Base-by-base conservation (phyloP, 2,888 invertebrate genomes). In the Celastrina argiolus region DNA sequence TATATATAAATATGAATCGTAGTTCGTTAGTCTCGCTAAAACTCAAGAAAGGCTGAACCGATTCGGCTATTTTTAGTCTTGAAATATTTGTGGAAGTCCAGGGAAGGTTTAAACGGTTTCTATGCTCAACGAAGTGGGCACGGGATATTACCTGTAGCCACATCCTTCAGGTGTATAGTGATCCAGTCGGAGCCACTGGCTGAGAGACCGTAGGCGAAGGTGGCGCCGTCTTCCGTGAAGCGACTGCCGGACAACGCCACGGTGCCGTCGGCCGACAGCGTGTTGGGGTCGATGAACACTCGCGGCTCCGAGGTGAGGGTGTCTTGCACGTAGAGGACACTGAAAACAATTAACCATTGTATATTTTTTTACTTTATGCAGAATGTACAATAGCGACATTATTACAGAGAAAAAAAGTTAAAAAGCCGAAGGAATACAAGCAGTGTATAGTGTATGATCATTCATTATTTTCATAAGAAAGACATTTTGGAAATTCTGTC, bases 111-210 rank as follows among this genome's bases (percentile, higher is more conserved):
- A n/a, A n/a, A n/a, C n/a, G n/a, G n/a, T n/a, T n/a, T n/a, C n/a
- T n/a, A n/a, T n/a, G n/a, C n/a, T n/a, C n/a, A n/a, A n/a, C n/a
- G n/a, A n/a, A n/a, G n/a, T n/a, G n/a, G n/a, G n/a, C n/a, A n/a
- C n/a, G n/a, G n/a, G n/a, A n/a, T 41, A 61, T 3, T 82, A 94
- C 95, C 95, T 76, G 94, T 94, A 69, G 92, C 93, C 0, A 96
- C 94, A 87, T 95, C 93, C 74, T 95, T 95, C 74, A 97, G 94
- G 78, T 95, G 95, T 76, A 99, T 97, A 64, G 96, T 97, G 72
- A 95, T 94, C 99, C 99, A 99, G 84, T 99, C 99, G 1, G 98
- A 98, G 0, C 99, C 99, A 83, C 97, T 97, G 69, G 94, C 94
- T 73, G 98, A 98, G 1, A 99, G 91, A 0, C 96, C 97, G 87